Percentiles rank a stretch among this genome's conserved stretches.
Conservation (phyloP, 2,797 vertebrate genomes). For the Zalophus californianus region DNA sequence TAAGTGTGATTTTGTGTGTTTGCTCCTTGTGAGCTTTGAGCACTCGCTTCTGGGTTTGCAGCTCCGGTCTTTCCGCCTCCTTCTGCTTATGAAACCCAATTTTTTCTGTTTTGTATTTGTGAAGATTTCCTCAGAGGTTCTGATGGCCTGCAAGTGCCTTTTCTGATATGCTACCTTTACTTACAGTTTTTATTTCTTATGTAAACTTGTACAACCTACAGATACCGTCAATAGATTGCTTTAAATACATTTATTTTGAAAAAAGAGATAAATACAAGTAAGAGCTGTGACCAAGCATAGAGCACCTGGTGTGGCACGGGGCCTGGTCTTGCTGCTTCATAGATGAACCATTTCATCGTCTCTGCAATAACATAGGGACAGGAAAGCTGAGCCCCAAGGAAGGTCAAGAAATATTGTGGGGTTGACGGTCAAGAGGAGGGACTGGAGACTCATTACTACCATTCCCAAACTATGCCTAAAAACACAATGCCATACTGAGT, state of each 20-base stretch:
- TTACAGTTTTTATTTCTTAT: neutral
- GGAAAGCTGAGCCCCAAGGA: neutral
- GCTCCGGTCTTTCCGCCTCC: neutral
- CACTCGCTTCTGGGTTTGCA: neutral
- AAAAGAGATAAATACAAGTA: no score
- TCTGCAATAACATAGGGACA: neutral
- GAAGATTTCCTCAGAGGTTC: neutral
- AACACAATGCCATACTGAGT: no score
- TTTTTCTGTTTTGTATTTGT: neutral
- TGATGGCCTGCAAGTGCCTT: accelerated
- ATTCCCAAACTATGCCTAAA: neutral
- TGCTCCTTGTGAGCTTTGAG: neutral
- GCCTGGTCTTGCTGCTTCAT: accelerated
- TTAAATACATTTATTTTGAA: accelerated
- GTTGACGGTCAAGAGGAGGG: accelerated
- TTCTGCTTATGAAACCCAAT: neutral
- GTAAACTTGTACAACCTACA: neutral
- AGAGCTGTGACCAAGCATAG: neutral
- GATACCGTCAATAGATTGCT: no score
- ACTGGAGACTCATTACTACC: neutral
- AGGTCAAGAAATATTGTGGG: no score
- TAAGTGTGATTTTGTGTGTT: neutral
- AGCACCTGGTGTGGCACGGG: accelerated
- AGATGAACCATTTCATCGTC: accelerated
- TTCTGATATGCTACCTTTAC: neutral